Conservation (phyloP, 2,113 vertebrate species). For the Nycticryphes semicollaris region DNA sequence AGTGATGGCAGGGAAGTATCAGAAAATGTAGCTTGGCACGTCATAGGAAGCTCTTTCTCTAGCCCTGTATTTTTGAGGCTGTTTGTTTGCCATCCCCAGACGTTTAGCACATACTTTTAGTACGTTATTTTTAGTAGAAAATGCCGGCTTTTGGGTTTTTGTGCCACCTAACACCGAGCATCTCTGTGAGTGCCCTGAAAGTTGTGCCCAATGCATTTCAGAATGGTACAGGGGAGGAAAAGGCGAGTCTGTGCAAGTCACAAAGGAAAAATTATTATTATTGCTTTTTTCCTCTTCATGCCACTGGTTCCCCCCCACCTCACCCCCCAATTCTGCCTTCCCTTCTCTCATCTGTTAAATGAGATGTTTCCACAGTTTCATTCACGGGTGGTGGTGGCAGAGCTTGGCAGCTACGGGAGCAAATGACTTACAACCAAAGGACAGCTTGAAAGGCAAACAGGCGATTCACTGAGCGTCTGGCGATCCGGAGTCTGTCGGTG, state of each 20-base stretch:
- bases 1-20: neutral
- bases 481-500: neutral
- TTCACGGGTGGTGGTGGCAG: constrained; percentile 44
- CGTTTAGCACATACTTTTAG: neutral
- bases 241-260: neutral
- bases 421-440: constrained; percentile 46
- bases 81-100: neutral
- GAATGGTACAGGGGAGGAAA: neutral
- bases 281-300: neutral
- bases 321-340: neutral
- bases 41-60: neutral
- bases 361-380: constrained; percentile 38
- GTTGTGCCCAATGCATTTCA: neutral
- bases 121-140: neutral
- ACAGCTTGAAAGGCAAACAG: constrained; percentile 36
- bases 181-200: neutral
- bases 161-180: neutral
- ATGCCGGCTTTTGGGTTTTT: neutral
- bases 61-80: neutral
- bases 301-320: neutral
- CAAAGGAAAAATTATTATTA: neutral
- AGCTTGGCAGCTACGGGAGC: constrained; percentile 46
- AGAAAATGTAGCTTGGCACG: neutral
- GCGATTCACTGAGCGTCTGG: neutral
- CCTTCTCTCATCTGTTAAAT: constrained; percentile 39